A percentile compares a stretch with the other conserved stretches of the same genome.
These are phyloP conservation scores for Bombus huntii DNA, from an alignment of 1,140 invertebrate species.

Conservation along the genomic window DNA sequence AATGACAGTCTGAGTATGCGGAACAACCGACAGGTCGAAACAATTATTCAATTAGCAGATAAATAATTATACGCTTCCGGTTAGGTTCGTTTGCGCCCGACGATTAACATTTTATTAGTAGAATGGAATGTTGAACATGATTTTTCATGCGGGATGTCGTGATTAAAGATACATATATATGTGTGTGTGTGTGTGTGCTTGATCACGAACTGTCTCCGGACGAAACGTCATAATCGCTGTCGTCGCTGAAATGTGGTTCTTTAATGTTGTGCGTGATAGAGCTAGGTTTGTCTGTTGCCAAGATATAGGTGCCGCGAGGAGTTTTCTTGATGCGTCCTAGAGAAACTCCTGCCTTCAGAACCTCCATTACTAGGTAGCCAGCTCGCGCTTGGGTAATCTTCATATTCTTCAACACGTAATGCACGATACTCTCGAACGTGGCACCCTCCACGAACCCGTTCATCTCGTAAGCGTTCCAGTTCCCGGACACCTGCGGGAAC, in stretches of 20 bases:
- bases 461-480: conserved; percentile 29
- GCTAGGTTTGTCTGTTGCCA: conserved; percentile 57
- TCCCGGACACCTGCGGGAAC: conserved; percentile 30
- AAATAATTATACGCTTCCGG: neutral
- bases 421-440: conserved; percentile 73
- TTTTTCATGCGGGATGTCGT: neutral
- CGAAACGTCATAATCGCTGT: conserved; percentile 56
- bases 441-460: conserved; percentile 62
- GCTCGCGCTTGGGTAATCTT: conserved; percentile 68
- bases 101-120: conserved; percentile 13
- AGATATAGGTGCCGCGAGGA: conserved; percentile 63
- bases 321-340: conserved; percentile 73
- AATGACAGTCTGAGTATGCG: neutral
- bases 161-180: too few species aligned
- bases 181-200: neutral
- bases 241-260: conserved; percentile 68
- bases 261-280: conserved; percentile 59
- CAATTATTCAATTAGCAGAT: conserved; percentile 20
- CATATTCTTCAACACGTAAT: conserved; percentile 72
- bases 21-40: neutral
- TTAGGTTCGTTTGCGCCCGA: neutral
- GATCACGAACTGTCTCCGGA: conserved; percentile 3
- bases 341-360: conserved; percentile 72
- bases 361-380: conserved; percentile 69
- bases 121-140: neutral